Evolutionary conservation across 2,113 vertebrate genomes (phyloP), one percentile per base, ranked within the genome.

Genomic region (Diadophis punctatus): DNA sequence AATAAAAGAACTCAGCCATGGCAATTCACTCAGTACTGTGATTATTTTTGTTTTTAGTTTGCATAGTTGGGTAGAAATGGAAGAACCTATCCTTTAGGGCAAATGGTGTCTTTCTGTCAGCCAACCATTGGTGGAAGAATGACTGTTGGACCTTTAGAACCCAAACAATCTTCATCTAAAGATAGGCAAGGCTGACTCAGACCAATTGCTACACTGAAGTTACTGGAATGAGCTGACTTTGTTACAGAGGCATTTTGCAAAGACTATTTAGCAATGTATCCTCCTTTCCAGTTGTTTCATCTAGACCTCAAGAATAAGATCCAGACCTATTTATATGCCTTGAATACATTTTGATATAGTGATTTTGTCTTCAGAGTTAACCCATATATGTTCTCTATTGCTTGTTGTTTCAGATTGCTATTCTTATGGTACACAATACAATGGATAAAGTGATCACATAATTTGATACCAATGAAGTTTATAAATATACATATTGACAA

Each of bases 41-140:
- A 97, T 97, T 97, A 97, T 97, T 97, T 97, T 96, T 97, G 95
- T 95, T 97, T 97, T 97, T 94, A 96, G 94, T 97, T 97, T 43
- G 39, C 27, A 48, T 58, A 85, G 56, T 89, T 56, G 63, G 63
- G n/a, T 30, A 27, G 60, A 89, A 56, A 43, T 63, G 56, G 34
- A 80, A 53, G 23, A 80, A 27, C 34, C 25, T 48, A 53, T 43
- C 39, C 58, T 49, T 52, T 53, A 22, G 34, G 5, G 14, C 39
- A 89, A 89, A 89, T 11, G 43, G 25, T 46, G 6, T 9, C 34
- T 92, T 55, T 88, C 60, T 55, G 49, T 53, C 51, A 30, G 88
- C 91, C 60, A 80, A 80, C 30, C 46, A n/a, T 20, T 30, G 16
- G 11, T 92, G 49, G 18, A 46, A 43, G 46, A 16, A 80, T 52